phyloP scores from a whole-genome alignment of 2,113 vertebrate species.

The Aldabrachelys gigantea region DNA sequence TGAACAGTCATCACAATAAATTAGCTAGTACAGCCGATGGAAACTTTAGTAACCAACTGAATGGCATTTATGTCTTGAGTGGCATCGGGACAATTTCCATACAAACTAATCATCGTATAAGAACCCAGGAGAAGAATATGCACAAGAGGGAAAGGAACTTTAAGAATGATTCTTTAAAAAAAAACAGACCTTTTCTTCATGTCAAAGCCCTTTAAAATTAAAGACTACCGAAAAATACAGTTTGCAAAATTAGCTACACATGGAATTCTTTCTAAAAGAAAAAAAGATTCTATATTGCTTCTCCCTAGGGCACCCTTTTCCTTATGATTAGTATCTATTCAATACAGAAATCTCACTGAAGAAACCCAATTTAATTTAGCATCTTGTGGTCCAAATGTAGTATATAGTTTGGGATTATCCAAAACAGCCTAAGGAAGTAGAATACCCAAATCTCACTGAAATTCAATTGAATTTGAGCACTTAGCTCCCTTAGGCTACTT shows the following conservation, averaged over 20 bases:
- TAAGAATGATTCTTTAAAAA: not conserved
- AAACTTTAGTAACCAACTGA: not conserved
- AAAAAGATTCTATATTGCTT: not conserved
- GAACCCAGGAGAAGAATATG: not conserved
- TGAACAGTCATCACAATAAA: not conserved
- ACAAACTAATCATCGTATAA: not conserved
- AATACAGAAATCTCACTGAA: not conserved
- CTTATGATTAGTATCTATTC: not conserved
- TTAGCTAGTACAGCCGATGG: not conserved
- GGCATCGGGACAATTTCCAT: not conserved
- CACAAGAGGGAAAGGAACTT: not conserved
- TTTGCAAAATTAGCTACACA: not conserved
- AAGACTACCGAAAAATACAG: not conserved
- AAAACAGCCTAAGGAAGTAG: not conserved
- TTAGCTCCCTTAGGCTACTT: conserved; percentile 47
- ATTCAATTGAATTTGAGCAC: conserved; percentile 42
- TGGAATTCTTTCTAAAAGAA: not conserved
- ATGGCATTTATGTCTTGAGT: not conserved
- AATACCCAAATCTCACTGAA: conserved; percentile 22
- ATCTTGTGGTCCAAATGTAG: not conserved
- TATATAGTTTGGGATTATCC: not conserved
- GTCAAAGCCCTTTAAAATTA: not conserved
- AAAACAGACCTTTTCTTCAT: not conserved
- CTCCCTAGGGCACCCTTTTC: not conserved
- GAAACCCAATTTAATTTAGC: not conserved